Evolutionary conservation across 2,888 invertebrate species (phyloP).

Genomic region (Psylliodes chrysocephalus): DNA sequence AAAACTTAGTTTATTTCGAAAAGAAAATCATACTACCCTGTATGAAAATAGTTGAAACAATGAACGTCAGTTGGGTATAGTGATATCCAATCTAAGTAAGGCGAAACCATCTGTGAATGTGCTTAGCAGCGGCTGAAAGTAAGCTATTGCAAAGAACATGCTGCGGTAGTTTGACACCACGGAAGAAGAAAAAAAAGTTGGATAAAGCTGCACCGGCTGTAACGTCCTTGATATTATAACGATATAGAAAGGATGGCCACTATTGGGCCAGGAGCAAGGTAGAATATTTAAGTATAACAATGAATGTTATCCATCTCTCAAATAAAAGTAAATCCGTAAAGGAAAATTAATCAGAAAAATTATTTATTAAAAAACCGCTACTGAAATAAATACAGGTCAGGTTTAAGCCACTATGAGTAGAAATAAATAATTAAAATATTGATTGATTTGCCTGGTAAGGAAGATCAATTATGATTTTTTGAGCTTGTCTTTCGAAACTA

Average conservation of each 20-base stretch:
- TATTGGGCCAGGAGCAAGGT: constrained; percentile 16
- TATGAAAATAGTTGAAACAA: constrained; percentile 50
- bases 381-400: no score
- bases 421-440: no score
- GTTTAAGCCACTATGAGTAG: no score
- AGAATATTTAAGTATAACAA: neutral
- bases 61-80: constrained; percentile 52
- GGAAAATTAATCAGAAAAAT: no score
- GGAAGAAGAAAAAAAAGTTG: constrained; percentile 57
- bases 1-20: no score
- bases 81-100: constrained; percentile 46
- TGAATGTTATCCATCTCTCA: no score
- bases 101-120: constrained; percentile 59
- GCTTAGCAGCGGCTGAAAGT: constrained; percentile 57
- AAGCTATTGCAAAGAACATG: constrained; percentile 61
- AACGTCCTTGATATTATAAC: constrained; percentile 50
- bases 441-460: no score
- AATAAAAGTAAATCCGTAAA: no score
- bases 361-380: no score
- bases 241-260: constrained; percentile 36
- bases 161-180: constrained; percentile 57
- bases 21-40: neutral
- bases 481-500: no score
- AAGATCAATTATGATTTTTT: no score
- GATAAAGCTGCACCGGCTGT: constrained; percentile 52